These are phyloP conservation scores for Hormaphis cornu DNA, from an alignment of 1,140 invertebrate species.

Conservation along the genomic window DNA sequence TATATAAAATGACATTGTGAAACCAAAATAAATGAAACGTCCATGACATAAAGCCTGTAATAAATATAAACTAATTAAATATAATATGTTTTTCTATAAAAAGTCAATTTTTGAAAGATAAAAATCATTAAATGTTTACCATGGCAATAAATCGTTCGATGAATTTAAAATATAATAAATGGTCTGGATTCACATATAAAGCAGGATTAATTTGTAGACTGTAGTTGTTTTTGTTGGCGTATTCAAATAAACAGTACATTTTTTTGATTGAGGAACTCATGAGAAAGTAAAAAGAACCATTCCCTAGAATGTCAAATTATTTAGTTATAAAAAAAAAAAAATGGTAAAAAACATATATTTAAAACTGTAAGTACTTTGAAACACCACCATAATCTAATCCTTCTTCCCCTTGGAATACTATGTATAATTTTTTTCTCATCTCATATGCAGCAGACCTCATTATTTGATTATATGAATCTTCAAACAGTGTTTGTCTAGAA, in stretches of 20 bases:
- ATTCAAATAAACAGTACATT: conserved; percentile 99
- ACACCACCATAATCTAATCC: conserved; percentile 98
- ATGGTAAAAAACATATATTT: not conserved
- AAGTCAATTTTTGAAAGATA: not conserved
- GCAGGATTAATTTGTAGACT: conserved; percentile 98
- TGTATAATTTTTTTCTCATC: conserved; percentile 85
- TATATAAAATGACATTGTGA: conserved; percentile 99
- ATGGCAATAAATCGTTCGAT: conserved; percentile 99
- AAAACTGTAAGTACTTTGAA: conserved; percentile 54
- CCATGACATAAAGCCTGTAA: conserved; percentile 55
- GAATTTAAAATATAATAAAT: conserved; percentile 97
- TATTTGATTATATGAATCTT: conserved; percentile 95
- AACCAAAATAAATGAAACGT: conserved; percentile 97
- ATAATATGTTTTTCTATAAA: too few species aligned
- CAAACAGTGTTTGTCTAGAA: conserved; percentile 89
- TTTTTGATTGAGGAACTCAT: conserved; percentile 97
- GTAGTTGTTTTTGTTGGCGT: conserved; percentile 98
- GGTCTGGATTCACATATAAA: conserved; percentile 98
- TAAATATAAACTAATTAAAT: not conserved
- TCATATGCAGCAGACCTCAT: conserved; percentile 96
- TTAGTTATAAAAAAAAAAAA: not conserved
- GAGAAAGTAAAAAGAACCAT: conserved; percentile 99
- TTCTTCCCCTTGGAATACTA: conserved; percentile 97
- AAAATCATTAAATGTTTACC: conserved; percentile 48
- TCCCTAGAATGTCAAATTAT: conserved; percentile 46